phyloP scores from a whole-genome alignment of 1,140 invertebrate species.

The Drosophila ficusphila region DNA sequence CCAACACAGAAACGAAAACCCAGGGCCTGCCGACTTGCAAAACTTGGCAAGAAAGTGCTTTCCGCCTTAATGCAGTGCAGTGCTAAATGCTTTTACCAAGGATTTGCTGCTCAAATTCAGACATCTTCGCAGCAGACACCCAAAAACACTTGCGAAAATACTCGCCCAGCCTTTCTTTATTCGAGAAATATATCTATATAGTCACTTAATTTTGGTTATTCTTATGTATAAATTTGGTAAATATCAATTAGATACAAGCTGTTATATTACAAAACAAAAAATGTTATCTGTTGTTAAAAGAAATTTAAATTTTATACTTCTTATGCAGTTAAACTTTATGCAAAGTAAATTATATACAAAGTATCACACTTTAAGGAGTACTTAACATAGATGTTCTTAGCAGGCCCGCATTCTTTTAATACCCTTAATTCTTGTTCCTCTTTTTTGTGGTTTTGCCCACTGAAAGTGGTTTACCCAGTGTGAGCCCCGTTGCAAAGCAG shows the following conservation, averaged over 20 bases:
- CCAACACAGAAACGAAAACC: too few relatives aligned
- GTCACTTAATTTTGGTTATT: too few relatives aligned
- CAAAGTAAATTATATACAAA: too few relatives aligned
- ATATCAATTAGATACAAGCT: background rate
- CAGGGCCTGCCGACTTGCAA: constrained; percentile 8
- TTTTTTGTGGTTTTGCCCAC: background rate
- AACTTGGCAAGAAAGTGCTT: constrained; percentile 51
- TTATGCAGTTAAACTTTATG: too few relatives aligned
- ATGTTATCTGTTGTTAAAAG: too few relatives aligned
- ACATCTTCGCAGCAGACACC: constrained; percentile 18
- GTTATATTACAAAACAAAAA: too few relatives aligned
- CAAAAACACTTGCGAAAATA: constrained; percentile 33
- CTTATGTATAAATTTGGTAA: background rate
- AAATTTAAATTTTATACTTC: too few relatives aligned
- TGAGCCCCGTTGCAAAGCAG: background rate
- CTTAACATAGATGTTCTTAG: too few relatives aligned
- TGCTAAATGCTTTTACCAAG: constrained; percentile 80
- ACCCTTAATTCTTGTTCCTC: background rate
- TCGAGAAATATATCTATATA: background rate
- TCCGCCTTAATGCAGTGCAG: constrained; percentile 72
- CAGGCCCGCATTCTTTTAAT: background rate
- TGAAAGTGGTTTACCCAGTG: constrained; percentile 2
- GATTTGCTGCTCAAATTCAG: constrained; percentile 70
- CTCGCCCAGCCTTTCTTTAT: background rate
- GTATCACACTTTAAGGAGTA: too few relatives aligned